phyloP scores from a whole-genome alignment of 1,140 invertebrate genomes.

The Pseudomyrmex cubaensis region DNA sequence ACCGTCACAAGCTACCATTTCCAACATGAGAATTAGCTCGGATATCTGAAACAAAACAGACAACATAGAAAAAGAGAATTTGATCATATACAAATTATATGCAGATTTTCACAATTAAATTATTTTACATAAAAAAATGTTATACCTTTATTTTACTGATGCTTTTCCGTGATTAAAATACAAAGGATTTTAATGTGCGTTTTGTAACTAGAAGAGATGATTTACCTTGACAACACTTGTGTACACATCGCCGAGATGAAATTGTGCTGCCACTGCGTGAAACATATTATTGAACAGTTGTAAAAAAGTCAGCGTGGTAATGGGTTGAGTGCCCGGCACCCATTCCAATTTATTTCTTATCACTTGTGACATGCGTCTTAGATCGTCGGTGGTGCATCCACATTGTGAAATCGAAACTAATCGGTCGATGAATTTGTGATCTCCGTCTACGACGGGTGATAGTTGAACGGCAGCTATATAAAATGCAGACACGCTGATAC shows the following conservation, averaged over 20 bases:
- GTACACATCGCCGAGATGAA: slow-evolving; percentile 84
- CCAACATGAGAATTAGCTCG: slow-evolving; percentile 88
- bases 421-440: slow-evolving; percentile 64
- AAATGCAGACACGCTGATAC: slow-evolving; percentile 90
- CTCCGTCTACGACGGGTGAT: slow-evolving; percentile 79
- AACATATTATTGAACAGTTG: slow-evolving; percentile 88
- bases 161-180: not conserved
- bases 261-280: slow-evolving; percentile 84
- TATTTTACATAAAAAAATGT: too few relatives aligned
- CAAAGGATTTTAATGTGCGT: not conserved
- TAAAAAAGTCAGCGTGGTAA: slow-evolving; percentile 89
- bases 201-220: not conserved
- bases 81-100: not conserved
- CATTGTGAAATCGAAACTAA: slow-evolving; percentile 88
- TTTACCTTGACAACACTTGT: slow-evolving; percentile 79
- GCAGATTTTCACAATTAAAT: not conserved
- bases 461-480: slow-evolving; percentile 87
- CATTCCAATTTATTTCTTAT: slow-evolving; percentile 90
- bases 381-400: slow-evolving; percentile 91
- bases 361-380: slow-evolving; percentile 90
- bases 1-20: slow-evolving; percentile 90
- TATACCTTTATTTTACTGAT: not conserved
- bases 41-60: slow-evolving; percentile 83
- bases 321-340: slow-evolving; percentile 85
- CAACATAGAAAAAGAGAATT: not conserved